Evolutionary conservation across 2,113 vertebrate species (phyloP).

Genomic region (Nesogale talazaci): DNA sequence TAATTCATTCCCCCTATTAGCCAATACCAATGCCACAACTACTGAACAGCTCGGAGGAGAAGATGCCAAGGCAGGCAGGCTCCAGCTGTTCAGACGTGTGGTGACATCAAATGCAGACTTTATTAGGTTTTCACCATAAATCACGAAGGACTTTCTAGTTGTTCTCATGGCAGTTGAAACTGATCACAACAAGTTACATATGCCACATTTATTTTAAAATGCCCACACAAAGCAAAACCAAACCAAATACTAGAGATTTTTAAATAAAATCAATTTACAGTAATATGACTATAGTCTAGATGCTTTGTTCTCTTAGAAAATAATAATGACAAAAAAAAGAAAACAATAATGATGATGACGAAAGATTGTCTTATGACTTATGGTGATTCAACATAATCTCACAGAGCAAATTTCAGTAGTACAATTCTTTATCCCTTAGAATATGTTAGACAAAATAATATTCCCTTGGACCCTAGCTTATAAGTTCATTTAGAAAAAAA

Average conservation of each 20-base stretch:
- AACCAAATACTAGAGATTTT: constrained; percentile 38
- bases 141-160: background rate
- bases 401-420: background rate
- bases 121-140: background rate
- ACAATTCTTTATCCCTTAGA: background rate
- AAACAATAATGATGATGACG: background rate
- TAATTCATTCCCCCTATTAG: background rate
- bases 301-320: background rate
- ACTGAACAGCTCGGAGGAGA: background rate
- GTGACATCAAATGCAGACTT: background rate
- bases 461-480: background rate
- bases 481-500: constrained; percentile 19
- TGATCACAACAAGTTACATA: background rate
- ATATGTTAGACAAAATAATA: background rate
- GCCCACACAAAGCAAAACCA: background rate
- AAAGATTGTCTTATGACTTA: no score
- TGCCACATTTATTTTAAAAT: constrained; percentile 33
- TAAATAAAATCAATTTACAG: constrained; percentile 54
- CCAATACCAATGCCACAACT: constrained; percentile 10
- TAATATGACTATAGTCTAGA: constrained; percentile 26
- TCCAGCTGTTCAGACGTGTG: background rate
- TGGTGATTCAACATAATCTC: background rate
- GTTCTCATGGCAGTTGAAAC: background rate
- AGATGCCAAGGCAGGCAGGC: background rate
- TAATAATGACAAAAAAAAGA: background rate